Conservation (phyloP, 2,797 vertebrate species). For the Holocentrus rufus region DNA sequence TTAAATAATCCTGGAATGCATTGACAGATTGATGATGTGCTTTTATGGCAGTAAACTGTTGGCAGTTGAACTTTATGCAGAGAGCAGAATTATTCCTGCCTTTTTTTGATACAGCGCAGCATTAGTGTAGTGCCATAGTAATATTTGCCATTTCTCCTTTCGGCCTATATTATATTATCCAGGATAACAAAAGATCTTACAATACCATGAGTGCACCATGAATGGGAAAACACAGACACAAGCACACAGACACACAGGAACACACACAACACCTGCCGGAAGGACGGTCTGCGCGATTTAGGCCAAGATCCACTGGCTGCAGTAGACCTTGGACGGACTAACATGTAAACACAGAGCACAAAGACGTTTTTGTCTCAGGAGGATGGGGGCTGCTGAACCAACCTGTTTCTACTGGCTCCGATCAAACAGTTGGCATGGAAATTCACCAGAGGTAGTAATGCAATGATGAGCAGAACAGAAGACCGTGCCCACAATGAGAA, state of each 20-base stretch:
- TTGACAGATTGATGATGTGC: no score
- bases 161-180: not conserved
- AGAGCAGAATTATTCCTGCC: not conserved
- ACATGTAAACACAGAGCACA: slow-evolving; percentile 59
- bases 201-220: slow-evolving; percentile 6
- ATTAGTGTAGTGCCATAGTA: not conserved
- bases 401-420: slow-evolving; percentile 37
- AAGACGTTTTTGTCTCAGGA: slow-evolving; percentile 52
- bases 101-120: no score
- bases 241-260: not conserved
- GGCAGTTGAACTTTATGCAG: no score
- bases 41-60: no score
- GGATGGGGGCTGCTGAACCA: slow-evolving; percentile 30
- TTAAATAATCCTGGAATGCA: no score
- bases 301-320: slow-evolving; percentile 35
- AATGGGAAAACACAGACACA: slow-evolving; percentile 14
- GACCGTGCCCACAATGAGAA: not conserved
- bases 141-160: not conserved
- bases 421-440: slow-evolving; percentile 16
- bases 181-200: not conserved
- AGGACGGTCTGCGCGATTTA: slow-evolving; percentile 30
- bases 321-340: slow-evolving; percentile 38
- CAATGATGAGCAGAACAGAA: slow-evolving; percentile 8
- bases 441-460: slow-evolving; percentile 24
- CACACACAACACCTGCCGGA: slow-evolving; percentile 48